Evolutionary conservation across 2,888 invertebrate species (phyloP).

Genomic region (Panorpa germanica): DNA sequence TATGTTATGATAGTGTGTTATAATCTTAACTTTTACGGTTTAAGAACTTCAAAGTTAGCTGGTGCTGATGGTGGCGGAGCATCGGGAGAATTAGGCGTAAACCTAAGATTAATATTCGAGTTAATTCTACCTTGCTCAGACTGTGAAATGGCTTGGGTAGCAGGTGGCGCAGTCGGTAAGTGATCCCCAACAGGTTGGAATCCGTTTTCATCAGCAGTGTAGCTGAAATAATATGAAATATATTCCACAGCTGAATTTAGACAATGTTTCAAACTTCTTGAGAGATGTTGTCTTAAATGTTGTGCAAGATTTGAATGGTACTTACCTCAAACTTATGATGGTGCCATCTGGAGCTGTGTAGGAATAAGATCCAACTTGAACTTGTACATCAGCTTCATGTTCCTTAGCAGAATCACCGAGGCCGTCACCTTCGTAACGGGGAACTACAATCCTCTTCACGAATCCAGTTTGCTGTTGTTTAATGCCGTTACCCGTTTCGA

Average conservation of each 20-base stretch:
- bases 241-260: constrained; percentile 3
- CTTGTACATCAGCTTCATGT: constrained; percentile 35
- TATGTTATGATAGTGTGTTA: too few relatives aligned
- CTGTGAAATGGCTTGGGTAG: constrained; percentile 20
- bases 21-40: too few relatives aligned
- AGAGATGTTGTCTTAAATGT: too few relatives aligned
- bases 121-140: too few relatives aligned
- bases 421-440: constrained; percentile 23
- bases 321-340: constrained; percentile 30
- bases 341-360: constrained; percentile 54
- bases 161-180: constrained; percentile 32
- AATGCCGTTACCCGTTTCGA: constrained; percentile 62
- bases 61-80: constrained; percentile 4
- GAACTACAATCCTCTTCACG: constrained; percentile 36
- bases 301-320: too few relatives aligned
- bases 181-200: constrained; percentile 48
- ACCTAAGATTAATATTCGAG: constrained; percentile 14
- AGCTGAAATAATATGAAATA: constrained; percentile 22
- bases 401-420: constrained; percentile 27
- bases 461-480: constrained; percentile 53
- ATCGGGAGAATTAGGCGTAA: not conserved
- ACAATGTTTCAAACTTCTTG: not conserved
- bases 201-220: constrained; percentile 54
- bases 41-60: constrained; percentile 3
- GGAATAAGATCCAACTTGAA: constrained; percentile 45